A percentile compares a stretch with the other conserved stretches of the same genome.
Evolutionary conservation across 1,140 invertebrate species (phyloP).

Genomic region (Drosophila watanabei): DNA sequence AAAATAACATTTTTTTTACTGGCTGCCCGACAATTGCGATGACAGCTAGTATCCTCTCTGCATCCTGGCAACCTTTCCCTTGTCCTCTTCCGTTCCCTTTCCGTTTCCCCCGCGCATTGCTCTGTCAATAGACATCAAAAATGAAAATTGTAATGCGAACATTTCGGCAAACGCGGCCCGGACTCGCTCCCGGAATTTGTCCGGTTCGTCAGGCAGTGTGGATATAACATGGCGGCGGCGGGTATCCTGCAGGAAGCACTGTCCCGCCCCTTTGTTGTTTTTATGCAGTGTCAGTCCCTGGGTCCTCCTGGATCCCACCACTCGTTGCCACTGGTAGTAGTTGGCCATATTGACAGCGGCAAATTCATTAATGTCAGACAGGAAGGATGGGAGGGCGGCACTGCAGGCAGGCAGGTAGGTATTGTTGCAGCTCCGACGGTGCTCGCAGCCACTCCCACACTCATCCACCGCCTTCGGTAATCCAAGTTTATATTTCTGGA

Average conservation of each 20-base stretch:
- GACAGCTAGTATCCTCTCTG: constrained; percentile 54
- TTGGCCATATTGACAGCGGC: constrained; percentile 79
- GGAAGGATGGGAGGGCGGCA: neutral
- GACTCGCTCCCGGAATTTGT: constrained; percentile 36
- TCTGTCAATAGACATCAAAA: constrained; percentile 83
- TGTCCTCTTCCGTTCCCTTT: neutral
- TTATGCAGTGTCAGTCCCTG: constrained; percentile 37
- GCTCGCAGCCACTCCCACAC: constrained; percentile 7
- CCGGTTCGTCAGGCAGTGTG: constrained; percentile 65
- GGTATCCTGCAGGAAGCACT: constrained; percentile 25
- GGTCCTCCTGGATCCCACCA: constrained; percentile 1
- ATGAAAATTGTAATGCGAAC: constrained; percentile 83
- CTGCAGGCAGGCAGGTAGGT: constrained; percentile 39
- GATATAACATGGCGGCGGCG: constrained; percentile 44
- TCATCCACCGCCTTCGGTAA: constrained; percentile 53
- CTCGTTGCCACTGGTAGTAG: constrained; percentile 33
- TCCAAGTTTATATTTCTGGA: constrained; percentile 74
- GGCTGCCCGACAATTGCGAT: constrained; percentile 44
- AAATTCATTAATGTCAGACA: constrained; percentile 80
- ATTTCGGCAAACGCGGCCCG: constrained; percentile 62
- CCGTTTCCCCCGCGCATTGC: constrained; percentile 17
- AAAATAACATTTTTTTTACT: constrained; percentile 43
- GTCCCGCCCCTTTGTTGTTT: constrained; percentile 74
- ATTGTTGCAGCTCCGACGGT: constrained; percentile 34
- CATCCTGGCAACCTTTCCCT: neutral